Evolutionary conservation across 2,797 vertebrate species (phyloP).

Genomic region (Crypturellus tataupa): DNA sequence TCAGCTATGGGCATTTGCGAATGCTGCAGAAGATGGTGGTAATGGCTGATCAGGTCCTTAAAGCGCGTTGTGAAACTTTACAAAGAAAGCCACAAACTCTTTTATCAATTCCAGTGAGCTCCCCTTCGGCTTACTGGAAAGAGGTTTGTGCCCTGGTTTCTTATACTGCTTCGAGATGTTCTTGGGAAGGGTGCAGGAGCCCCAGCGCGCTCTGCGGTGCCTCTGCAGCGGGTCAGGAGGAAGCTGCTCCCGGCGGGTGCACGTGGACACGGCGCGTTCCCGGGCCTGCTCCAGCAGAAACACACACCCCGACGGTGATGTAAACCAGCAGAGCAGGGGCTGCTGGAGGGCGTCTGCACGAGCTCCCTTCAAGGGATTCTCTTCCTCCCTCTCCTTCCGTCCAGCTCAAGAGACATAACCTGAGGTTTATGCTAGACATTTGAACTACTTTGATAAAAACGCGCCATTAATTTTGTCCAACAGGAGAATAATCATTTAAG

Average conservation of each 20-base stretch:
- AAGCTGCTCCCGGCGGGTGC: not conserved
- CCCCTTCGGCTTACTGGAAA: not conserved
- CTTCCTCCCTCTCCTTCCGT: not conserved
- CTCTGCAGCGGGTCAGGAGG: not conserved
- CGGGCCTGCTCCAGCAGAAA: not conserved
- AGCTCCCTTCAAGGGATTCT: not conserved
- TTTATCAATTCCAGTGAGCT: slow-evolving; percentile 53
- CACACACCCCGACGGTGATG: not conserved
- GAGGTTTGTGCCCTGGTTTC: slow-evolving; percentile 22
- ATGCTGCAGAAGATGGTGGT: slow-evolving; percentile 45
- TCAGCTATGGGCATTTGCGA: slow-evolving; percentile 52
- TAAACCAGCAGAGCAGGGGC: not conserved
- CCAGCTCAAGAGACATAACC: not conserved
- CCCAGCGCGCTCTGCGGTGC: not conserved
- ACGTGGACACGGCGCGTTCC: fast-evolving
- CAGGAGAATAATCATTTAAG: not conserved
- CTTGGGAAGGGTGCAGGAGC: not conserved
- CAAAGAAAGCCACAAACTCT: slow-evolving; percentile 60
- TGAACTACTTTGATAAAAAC: not conserved
- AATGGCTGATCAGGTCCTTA: slow-evolving; percentile 53
- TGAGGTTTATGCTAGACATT: not conserved
- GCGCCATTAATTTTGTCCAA: not conserved
- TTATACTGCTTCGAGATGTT: not conserved
- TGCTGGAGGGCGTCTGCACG: not conserved
- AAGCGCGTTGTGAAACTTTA: slow-evolving; percentile 53